phyloP scores from a whole-genome alignment of 2,797 vertebrate genomes.

The Leucoraja ocellata region DNA sequence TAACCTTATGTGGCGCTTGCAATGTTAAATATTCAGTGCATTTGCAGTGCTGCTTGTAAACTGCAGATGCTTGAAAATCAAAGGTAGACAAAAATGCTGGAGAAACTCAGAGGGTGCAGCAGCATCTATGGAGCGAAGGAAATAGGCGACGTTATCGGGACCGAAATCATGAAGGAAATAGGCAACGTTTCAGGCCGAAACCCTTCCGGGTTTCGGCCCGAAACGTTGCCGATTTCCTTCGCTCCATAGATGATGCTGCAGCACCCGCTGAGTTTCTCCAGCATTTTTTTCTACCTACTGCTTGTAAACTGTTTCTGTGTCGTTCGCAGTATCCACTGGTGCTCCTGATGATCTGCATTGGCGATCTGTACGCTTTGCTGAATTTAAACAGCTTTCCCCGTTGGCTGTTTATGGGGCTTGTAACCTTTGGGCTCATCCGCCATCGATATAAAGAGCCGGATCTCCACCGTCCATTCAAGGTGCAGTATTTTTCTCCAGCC shows the following conservation, averaged over 20 bases:
- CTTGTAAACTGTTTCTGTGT: background rate
- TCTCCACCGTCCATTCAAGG: constrained; percentile 55
- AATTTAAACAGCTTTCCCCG: constrained; percentile 62
- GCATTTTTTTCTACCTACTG: background rate
- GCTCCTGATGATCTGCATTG: constrained; percentile 56
- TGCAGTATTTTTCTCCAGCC: constrained; percentile 34
- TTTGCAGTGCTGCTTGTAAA: background rate
- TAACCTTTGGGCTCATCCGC: constrained; percentile 55
- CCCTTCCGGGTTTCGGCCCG: no score
- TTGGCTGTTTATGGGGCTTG: constrained; percentile 61
- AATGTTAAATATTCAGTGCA: background rate
- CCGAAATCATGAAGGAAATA: no score
- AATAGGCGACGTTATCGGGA: no score
- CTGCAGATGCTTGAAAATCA: no score
- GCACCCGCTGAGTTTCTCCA: no score
- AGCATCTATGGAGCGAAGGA: no score
- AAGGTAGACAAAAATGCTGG: no score
- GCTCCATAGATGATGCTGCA: no score
- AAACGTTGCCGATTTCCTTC: no score
- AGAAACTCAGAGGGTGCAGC: no score
- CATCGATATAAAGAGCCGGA: constrained; percentile 52
- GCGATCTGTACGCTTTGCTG: constrained; percentile 57
- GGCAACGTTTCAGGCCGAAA: no score
- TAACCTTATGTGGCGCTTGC: background rate
- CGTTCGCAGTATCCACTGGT: constrained; percentile 49